These are phyloP conservation scores for Trachymyrmex cornetzi DNA, from an alignment of 1,140 invertebrate genomes.

Conservation along the genomic window DNA sequence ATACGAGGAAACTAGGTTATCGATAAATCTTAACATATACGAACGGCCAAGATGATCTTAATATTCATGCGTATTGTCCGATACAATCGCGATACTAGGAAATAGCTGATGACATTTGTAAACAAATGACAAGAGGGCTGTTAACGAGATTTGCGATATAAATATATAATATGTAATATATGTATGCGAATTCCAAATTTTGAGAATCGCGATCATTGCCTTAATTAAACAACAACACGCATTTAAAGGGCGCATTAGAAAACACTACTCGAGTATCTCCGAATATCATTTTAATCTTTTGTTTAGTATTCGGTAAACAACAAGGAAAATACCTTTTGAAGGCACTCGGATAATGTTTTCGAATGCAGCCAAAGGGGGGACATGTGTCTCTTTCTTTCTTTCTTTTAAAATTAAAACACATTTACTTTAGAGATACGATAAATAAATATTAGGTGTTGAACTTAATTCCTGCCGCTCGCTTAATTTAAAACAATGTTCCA, in stretches of 20 bases:
- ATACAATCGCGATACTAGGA: conserved; percentile 17
- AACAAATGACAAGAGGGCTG: conserved; percentile 8
- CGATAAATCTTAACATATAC: not conserved
- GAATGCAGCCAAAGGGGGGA: no score
- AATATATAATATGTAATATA: not conserved
- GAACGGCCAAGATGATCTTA: conserved; percentile 7
- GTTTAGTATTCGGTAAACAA: no score
- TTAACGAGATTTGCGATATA: conserved; percentile 38
- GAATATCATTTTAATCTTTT: no score
- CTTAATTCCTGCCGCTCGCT: no score
- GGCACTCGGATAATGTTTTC: no score
- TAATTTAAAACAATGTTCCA: no score
- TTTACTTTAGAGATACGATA: not conserved
- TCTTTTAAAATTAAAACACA: not conserved
- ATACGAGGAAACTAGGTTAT: conserved; percentile 15
- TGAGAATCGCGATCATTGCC: conserved; percentile 21
- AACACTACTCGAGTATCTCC: no score
- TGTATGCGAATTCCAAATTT: conserved; percentile 21
- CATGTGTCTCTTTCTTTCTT: not conserved
- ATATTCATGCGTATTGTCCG: not conserved
- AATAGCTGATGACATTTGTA: conserved; percentile 21
- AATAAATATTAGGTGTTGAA: no score
- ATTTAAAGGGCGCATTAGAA: not conserved
- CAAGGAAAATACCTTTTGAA: no score
- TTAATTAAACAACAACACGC: not conserved